phyloP scores from a whole-genome alignment of 2,113 vertebrate genomes.

The Oreochromis spilurus region DNA sequence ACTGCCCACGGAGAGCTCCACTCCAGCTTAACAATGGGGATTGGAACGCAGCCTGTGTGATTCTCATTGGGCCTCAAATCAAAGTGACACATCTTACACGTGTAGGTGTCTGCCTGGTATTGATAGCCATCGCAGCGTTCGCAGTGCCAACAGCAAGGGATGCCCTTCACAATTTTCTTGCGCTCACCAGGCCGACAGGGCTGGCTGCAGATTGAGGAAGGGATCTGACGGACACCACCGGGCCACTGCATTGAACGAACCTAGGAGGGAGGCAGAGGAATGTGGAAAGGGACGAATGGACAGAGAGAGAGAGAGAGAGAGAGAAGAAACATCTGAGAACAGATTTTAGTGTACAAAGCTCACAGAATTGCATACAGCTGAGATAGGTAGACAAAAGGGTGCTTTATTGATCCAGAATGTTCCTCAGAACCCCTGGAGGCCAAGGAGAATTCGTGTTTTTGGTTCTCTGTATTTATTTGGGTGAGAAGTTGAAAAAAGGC shows the following conservation, averaged over 20 bases:
- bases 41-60: constrained; percentile 72
- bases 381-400: neutral
- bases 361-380: neutral
- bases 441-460: neutral
- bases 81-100: constrained; percentile 76
- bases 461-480: neutral
- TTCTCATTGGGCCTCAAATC: constrained; percentile 71
- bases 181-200: constrained; percentile 71
- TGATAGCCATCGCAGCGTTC: constrained; percentile 77
- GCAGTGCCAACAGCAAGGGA: constrained; percentile 77
- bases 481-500: neutral
- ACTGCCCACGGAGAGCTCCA: constrained; percentile 78
- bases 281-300: neutral
- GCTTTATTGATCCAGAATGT: constrained; percentile 23
- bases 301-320: neutral
- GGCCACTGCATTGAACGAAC: constrained; percentile 72
- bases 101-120: constrained; percentile 74
- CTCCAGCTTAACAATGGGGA: constrained; percentile 74
- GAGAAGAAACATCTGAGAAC: neutral
- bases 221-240: constrained; percentile 62
- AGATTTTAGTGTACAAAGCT: neutral
- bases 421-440: neutral
- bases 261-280: constrained; percentile 41
- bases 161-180: constrained; percentile 76
- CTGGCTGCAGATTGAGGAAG: constrained; percentile 73